Evolutionary conservation across 2,888 invertebrate species (phyloP), one percentile per base, ranked within the genome.

Genomic region (Dryadula phaetusa): DNA sequence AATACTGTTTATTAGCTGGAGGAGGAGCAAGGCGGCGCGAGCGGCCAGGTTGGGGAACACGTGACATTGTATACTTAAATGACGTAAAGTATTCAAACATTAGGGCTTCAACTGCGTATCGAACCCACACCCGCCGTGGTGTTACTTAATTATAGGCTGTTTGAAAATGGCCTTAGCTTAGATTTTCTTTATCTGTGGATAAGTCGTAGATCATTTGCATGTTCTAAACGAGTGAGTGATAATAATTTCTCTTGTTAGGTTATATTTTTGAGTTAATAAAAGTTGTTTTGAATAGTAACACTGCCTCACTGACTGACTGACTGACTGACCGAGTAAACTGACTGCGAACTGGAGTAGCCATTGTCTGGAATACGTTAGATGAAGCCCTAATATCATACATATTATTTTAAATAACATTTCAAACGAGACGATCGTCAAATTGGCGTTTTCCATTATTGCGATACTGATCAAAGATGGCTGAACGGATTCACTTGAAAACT

Each of bases 1-100:
- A 49, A 25, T 1, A 22, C 44, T 63, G 65, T 72, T 70, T 64
- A 74, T 74, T 80, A 82, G 81, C 76, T 76, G 75, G 77, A 72
- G 47, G 72, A 73, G 74, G 74, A 37, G 74, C 47, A 46, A 66
- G 68, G 70, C 74, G 77, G 68, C 76, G 70, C 65, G 66, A 69
- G 72, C 62, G 64, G 64, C 70, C 76, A 82, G 82, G 82, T 82
- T 65, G 67, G 73, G 52, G 40, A 22, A 40, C 64, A 37, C 54
- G 66, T 18, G 58, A 61, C 61, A 60, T 47, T 37, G 42, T 67
- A 56, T 37, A 40, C 54, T 62, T 44, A 49, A 16, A 40, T 56
- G 18, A 62, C 67, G 70, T 70, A 70, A 70, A 25, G 70, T 70
- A 66, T 44, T 53, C 8, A 12, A 52, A 52, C n/a, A n/a, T 70